Base-by-base conservation (phyloP, 1,140 invertebrate species). In the Akabosia matsudoensis region DNA sequence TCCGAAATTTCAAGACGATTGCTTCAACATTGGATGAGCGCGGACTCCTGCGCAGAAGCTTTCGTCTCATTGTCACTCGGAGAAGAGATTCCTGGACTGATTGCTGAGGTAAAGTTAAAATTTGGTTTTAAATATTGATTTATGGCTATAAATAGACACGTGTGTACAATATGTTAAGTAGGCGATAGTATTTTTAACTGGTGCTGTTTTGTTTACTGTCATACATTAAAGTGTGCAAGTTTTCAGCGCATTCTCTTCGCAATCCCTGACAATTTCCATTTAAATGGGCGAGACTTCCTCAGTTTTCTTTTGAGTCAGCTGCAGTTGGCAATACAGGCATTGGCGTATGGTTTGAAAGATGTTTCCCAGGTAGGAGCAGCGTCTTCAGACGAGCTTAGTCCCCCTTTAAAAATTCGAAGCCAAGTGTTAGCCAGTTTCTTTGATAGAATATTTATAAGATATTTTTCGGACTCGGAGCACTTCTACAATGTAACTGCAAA, bases 371-470 rank as follows among this genome's bases (percentile, higher is more conserved):
- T 30, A 70, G 67, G 31, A 56, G 10, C 22, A 56, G 10, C 61
- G 61, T 45, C 37, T 18, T 10, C 37, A n/a, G n/a, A n/a, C n/a
- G n/a, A n/a, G n/a, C n/a, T n/a, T n/a, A n/a, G n/a, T n/a, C n/a
- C n/a, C n/a, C n/a, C 7, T 61, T 61, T 24, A 61, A 45, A 45
- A 30, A 22, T 67, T 67, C 28, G 61, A 22, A 45, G 33, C 2
- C 70, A 72, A 37, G 34, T 34, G 3, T 45, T 72, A 34, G 70
- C 33, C 4, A 45, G 2, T 22, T 71, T 75, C 61, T 22, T 80
- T 34, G 74, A 78, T 54, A 34, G 76, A 51, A 56, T 73, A 33
- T 78, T 80, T 52, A 70, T 78, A 7, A 74, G 79, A 33, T 80
- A 76, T 52, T 70, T 75, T 37, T 72, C 74, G 0, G 76, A 79